Conservation (phyloP, 2,888 invertebrate genomes). For the Koerneria pararmatus region DNA sequence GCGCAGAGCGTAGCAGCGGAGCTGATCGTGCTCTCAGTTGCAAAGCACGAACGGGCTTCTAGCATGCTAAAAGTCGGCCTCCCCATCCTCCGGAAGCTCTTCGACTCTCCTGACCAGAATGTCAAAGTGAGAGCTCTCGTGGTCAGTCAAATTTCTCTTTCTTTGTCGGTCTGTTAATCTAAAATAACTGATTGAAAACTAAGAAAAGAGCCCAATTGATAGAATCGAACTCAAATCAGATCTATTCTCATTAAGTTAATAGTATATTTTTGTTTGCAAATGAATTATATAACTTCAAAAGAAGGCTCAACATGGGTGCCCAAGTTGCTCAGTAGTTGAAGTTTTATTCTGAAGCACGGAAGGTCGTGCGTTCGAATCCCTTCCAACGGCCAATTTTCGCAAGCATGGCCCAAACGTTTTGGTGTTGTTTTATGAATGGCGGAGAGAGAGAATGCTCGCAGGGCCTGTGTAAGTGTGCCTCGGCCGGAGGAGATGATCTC, state of each 20-base stretch:
- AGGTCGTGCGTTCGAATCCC: too few species aligned
- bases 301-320: too few species aligned
- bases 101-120: constrained; percentile 81
- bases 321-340: too few species aligned
- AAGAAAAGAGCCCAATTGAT: background rate
- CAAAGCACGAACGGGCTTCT: constrained; percentile 92
- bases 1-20: constrained; percentile 86
- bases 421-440: too few species aligned
- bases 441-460: too few species aligned
- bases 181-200: constrained; percentile 10
- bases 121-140: constrained; percentile 71
- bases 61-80: constrained; percentile 70
- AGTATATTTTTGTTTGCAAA: too few species aligned
- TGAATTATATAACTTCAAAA: too few species aligned
- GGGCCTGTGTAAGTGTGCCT: constrained; percentile 89
- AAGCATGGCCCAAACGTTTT: too few species aligned
- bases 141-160: constrained; percentile 62
- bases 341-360: too few species aligned
- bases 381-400: too few species aligned
- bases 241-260: too few species aligned
- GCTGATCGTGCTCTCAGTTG: constrained; percentile 89
- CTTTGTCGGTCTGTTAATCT: background rate
- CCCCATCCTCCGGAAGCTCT: constrained; percentile 86
- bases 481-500: constrained; percentile 87
- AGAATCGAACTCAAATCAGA: background rate